These are phyloP conservation scores for Ophion costatus DNA, from an alignment of 2,888 invertebrate genomes.

Conservation along the genomic window DNA sequence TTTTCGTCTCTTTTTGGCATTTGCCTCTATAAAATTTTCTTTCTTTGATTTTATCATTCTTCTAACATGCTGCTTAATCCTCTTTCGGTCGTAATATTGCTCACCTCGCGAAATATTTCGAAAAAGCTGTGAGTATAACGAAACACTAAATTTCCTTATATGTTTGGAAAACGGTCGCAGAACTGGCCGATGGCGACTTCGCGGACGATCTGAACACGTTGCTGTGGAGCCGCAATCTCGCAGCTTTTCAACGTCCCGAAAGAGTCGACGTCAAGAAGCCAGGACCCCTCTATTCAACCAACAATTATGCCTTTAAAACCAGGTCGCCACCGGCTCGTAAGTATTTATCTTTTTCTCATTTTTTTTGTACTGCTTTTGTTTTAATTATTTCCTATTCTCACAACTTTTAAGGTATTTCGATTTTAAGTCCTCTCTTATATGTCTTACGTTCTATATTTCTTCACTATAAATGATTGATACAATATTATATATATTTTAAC, in stretches of 20 bases:
- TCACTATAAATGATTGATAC: no score
- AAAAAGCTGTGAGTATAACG: not conserved
- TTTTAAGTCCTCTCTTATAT: no score
- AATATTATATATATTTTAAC: no score
- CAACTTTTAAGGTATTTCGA: no score
- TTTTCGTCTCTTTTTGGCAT: no score
- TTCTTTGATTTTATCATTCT: no score
- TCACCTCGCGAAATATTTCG: not conserved
- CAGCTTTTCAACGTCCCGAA: conserved; percentile 94
- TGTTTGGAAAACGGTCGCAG: conserved; percentile 71
- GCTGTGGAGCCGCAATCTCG: conserved; percentile 76
- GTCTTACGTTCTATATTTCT: no score
- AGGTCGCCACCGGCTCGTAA: conserved; percentile 57
- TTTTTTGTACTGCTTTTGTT: not conserved
- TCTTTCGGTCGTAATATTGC: no score
- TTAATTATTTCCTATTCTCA: not conserved
- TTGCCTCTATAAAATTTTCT: no score
- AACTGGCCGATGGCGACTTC: conserved; percentile 75
- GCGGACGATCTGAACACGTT: conserved; percentile 74
- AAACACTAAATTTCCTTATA: not conserved
- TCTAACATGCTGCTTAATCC: no score
- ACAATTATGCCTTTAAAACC: conserved; percentile 85
- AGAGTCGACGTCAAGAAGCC: conserved; percentile 97
- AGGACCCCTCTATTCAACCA: conserved; percentile 92
- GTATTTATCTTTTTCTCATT: conserved; percentile 11